phyloP scores from a whole-genome alignment of 2,797 vertebrate genomes.

The Pterois miles region DNA sequence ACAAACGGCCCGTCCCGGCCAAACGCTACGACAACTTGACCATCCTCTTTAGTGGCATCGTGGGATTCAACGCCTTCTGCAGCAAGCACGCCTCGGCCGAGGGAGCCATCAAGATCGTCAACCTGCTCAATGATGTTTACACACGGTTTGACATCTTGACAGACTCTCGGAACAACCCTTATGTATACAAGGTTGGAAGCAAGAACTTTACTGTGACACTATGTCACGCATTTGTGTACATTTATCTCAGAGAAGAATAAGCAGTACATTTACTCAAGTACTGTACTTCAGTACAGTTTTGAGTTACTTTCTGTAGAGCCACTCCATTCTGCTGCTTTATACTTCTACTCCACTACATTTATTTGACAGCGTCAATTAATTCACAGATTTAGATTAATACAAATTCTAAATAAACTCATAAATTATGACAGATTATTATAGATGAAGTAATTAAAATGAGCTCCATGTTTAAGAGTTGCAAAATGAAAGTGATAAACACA shows the following conservation, averaged over 20 bases:
- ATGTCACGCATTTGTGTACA: constrained; percentile 28
- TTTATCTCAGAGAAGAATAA: constrained; percentile 6
- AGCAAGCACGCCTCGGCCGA: constrained; percentile 98
- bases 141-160: constrained; percentile 98
- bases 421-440: too few relatives aligned
- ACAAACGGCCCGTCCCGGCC: constrained; percentile 96
- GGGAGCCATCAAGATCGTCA: constrained; percentile 99
- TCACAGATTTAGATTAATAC: too few relatives aligned
- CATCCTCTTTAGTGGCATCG: constrained; percentile 98
- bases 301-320: too few relatives aligned
- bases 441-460: too few relatives aligned
- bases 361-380: too few relatives aligned
- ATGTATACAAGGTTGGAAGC: constrained; percentile 94
- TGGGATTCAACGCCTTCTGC: constrained; percentile 97
- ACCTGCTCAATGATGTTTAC: constrained; percentile 97
- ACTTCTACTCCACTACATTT: too few relatives aligned
- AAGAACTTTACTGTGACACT: constrained; percentile 18
- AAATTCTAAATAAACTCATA: too few relatives aligned
- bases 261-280: too few relatives aligned
- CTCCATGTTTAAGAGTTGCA: too few relatives aligned
- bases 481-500: too few relatives aligned
- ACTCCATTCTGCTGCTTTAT: too few relatives aligned
- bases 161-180: constrained; percentile 96
- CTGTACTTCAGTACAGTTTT: too few relatives aligned
- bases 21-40: constrained; percentile 98